phyloP scores from a whole-genome alignment of 53 echinoderm and acorn worm genomes.

The Apostichopus leukothele region DNA sequence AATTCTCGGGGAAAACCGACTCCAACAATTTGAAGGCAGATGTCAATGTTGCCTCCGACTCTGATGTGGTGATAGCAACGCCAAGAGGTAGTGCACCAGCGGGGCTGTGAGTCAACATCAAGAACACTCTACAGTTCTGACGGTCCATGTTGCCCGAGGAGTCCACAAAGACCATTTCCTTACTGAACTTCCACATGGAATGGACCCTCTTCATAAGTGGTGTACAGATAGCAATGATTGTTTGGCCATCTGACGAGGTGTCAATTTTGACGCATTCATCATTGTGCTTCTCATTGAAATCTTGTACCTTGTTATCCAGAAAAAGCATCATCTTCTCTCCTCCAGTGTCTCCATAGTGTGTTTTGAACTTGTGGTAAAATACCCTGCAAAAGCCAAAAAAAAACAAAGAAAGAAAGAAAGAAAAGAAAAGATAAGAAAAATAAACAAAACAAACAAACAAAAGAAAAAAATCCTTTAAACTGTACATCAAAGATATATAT shows the following conservation, averaged over 20 bases:
- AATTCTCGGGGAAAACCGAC: constrained; percentile 12
- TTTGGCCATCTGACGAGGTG: not conserved
- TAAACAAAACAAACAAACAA: too few relatives aligned
- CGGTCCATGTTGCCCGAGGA: constrained; percentile 56
- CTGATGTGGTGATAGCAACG: constrained; percentile 3
- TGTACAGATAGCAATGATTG: constrained; percentile 54
- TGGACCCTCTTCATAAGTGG: too few relatives aligned
- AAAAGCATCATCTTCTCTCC: not conserved
- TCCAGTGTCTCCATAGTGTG: not conserved
- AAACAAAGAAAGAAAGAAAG: too few relatives aligned
- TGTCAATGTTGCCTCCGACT: constrained; percentile 7
- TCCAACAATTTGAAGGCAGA: constrained; percentile 23
- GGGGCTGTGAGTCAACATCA: constrained; percentile 19
- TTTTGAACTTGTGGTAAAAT: not conserved
- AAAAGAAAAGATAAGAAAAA: too few relatives aligned
- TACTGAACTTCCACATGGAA: constrained; percentile 39
- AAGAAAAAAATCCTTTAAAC: too few relatives aligned
- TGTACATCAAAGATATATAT: too few relatives aligned
- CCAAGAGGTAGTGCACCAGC: constrained; percentile 24
- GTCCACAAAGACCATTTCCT: constrained; percentile 62
- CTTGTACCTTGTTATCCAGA: constrained; percentile 35
- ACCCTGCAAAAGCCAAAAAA: not conserved
- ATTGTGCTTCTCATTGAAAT: constrained; percentile 33
- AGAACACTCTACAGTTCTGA: constrained; percentile 52
- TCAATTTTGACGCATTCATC: not conserved